Conservation (phyloP, 2,113 vertebrate genomes). For the Piaya cayana region DNA sequence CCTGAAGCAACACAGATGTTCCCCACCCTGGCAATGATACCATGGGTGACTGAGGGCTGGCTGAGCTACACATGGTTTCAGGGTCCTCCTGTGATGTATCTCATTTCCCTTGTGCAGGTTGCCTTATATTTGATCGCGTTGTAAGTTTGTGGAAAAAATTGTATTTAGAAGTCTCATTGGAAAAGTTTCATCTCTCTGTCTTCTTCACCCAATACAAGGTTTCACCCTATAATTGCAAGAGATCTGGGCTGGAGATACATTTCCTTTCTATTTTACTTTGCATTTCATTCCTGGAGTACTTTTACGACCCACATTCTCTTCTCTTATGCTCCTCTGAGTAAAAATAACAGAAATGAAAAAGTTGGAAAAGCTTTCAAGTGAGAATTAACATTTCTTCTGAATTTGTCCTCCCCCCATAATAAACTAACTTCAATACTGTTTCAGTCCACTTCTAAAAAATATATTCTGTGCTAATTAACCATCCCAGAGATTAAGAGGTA, state of each 20-base stretch:
- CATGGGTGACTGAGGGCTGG: background rate
- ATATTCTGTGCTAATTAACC: background rate
- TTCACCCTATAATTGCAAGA: background rate
- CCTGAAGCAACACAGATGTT: background rate
- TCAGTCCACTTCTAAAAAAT: background rate
- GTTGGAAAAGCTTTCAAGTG: background rate
- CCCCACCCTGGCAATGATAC: background rate
- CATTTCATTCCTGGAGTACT: background rate
- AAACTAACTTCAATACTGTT: background rate
- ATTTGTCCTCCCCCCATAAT: background rate
- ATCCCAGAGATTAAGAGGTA: background rate
- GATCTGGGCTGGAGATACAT: background rate
- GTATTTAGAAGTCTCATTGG: fast-evolving
- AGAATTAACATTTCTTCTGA: background rate
- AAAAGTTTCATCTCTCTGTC: background rate
- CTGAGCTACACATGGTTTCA: background rate
- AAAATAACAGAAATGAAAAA: background rate
- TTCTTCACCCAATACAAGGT: background rate
- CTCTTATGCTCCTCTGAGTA: background rate
- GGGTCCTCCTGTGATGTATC: background rate
- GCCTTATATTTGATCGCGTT: background rate
- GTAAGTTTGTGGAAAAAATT: background rate
- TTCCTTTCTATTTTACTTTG: background rate
- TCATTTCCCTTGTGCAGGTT: background rate
- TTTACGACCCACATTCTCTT: background rate